These are phyloP conservation scores for Neosalanx taihuensis DNA, from an alignment of 2,797 vertebrate genomes.

Conservation along the genomic window DNA sequence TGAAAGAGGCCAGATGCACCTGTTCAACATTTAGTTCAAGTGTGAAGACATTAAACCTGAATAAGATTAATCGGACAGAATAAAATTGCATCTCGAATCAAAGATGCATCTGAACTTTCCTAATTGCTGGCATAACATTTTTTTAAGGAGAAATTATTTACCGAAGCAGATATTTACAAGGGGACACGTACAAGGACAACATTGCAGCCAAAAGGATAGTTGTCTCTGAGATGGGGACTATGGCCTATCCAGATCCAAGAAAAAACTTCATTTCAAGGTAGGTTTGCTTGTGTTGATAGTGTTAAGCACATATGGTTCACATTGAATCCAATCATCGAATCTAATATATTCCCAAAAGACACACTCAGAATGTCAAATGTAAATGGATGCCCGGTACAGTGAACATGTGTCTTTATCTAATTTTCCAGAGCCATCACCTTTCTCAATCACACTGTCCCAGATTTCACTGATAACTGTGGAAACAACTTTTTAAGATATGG, in stretches of 20 bases:
- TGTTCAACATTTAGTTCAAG: no score
- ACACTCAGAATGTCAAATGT: neutral
- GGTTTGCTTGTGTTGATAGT: slow-evolving; percentile 37
- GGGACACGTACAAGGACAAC: slow-evolving; percentile 86
- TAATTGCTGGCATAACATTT: neutral
- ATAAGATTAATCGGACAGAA: no score
- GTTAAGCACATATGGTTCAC: neutral
- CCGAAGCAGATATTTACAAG: slow-evolving; percentile 84
- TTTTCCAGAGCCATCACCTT: slow-evolving; percentile 84
- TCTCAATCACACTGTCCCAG: slow-evolving; percentile 89
- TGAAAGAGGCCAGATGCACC: no score
- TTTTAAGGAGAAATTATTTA: slow-evolving; percentile 86
- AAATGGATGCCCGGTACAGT: neutral
- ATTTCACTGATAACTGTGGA: slow-evolving; percentile 94
- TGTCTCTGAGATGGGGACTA: slow-evolving; percentile 97
- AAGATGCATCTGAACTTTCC: no score
- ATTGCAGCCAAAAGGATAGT: slow-evolving; percentile 89
- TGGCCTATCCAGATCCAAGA: slow-evolving; percentile 93
- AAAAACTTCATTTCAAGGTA: slow-evolving; percentile 95
- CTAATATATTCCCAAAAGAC: neutral
- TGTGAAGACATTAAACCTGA: no score
- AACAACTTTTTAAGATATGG: slow-evolving; percentile 92
- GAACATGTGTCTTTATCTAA: neutral
- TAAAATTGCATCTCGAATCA: no score
- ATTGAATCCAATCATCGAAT: no score